Evolutionary conservation across 2,797 vertebrate species (phyloP).

Genomic region (Sternarchorhynchus goeldii): DNA sequence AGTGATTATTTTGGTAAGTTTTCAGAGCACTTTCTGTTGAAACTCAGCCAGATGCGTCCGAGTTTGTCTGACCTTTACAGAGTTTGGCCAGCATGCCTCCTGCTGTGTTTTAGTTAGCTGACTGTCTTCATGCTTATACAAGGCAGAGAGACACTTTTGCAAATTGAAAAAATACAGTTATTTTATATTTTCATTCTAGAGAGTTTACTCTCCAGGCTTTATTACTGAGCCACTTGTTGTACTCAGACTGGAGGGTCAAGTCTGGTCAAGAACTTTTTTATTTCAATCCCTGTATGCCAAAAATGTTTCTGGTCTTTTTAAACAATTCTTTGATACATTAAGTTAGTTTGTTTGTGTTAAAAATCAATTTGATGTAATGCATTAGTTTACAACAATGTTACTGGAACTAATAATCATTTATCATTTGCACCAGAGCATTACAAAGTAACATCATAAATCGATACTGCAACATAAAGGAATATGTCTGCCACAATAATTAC

Average conservation of each 20-base stretch:
- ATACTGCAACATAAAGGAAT: background rate
- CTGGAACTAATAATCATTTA: background rate
- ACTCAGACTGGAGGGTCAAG: constrained; percentile 56
- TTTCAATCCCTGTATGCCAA: constrained; percentile 46
- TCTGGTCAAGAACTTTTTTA: constrained; percentile 47
- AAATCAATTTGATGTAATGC: background rate
- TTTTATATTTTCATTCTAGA: constrained; percentile 71
- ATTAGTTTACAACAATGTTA: background rate
- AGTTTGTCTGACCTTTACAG: constrained; percentile 25
- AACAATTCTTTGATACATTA: constrained; percentile 50
- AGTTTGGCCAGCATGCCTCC: background rate
- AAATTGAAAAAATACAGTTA: constrained; percentile 63
- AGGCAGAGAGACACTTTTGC: constrained; percentile 56
- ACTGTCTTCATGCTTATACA: background rate
- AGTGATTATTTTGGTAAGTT: background rate
- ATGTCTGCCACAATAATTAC: constrained; percentile 2
- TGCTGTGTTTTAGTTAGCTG: background rate
- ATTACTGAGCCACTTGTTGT: constrained; percentile 65
- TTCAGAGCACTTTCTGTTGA: constrained; percentile 8
- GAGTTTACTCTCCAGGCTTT: constrained; percentile 49
- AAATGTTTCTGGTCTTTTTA: constrained; percentile 50
- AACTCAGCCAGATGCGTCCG: constrained; percentile 4
- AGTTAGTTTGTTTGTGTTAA: constrained; percentile 22
- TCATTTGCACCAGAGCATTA: background rate
- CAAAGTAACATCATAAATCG: background rate